phyloP scores from a whole-genome alignment of 1,140 invertebrate genomes.

The Polyergus mexicanus region DNA sequence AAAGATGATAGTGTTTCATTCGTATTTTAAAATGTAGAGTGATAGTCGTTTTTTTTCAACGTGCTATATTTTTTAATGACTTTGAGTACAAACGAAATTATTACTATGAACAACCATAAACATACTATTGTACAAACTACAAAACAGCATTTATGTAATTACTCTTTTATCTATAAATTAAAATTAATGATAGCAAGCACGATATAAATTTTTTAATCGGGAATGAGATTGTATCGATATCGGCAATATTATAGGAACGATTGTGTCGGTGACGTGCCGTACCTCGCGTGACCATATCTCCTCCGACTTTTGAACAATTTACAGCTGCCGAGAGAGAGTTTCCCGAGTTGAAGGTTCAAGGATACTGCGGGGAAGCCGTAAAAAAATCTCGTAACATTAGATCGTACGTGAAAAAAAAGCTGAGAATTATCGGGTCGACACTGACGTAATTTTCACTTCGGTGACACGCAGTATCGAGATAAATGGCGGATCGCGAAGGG shows the following conservation, averaged over 20 bases:
- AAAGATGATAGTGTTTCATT: no score
- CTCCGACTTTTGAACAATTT: conserved; percentile 65
- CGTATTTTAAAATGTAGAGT: no score
- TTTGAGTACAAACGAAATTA: no score
- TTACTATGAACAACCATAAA: no score
- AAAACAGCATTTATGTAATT: background rate
- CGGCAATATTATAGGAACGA: conserved; percentile 8
- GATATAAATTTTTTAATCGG: background rate
- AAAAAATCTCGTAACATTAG: conserved; percentile 21
- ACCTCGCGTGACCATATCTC: conserved; percentile 74
- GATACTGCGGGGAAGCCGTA: conserved; percentile 71
- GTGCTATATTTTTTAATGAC: no score
- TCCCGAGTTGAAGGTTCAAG: conserved; percentile 73
- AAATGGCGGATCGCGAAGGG: background rate
- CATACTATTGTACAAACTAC: no score
- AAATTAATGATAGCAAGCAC: background rate
- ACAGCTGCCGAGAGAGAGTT: background rate
- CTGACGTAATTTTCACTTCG: background rate
- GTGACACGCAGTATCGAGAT: background rate
- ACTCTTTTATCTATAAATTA: background rate
- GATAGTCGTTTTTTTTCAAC: no score
- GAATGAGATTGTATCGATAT: background rate
- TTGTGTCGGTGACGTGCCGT: conserved; percentile 47
- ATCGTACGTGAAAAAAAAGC: background rate
- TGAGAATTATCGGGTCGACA: background rate